A percentile compares a stretch with the other conserved stretches of the same genome.
Conservation (phyloP, 2,888 invertebrate species). For the Unio delphinus region DNA sequence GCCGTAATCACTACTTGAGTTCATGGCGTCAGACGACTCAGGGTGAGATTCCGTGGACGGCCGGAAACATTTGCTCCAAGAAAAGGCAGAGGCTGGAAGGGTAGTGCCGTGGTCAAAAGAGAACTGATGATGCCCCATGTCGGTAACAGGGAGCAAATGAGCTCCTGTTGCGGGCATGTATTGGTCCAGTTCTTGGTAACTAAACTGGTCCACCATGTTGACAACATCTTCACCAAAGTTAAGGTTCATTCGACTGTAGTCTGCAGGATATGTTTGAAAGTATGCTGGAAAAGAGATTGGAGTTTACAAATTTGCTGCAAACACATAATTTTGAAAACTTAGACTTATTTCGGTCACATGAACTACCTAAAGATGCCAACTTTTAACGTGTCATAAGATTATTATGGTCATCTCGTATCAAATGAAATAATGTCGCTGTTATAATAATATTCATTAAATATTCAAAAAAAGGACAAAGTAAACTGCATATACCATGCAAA, state of each 20-base stretch:
- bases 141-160: constrained; percentile 32
- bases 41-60: constrained; percentile 45
- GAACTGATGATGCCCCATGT: constrained; percentile 35
- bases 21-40: constrained; percentile 46
- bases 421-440: too few relatives aligned
- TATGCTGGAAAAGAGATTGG: constrained; percentile 33
- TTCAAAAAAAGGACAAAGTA: too few relatives aligned
- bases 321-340: too few relatives aligned
- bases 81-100: constrained; percentile 42
- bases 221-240: constrained; percentile 67
- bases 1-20: constrained; percentile 21
- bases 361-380: too few relatives aligned
- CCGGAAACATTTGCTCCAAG: constrained; percentile 50
- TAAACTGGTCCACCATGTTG: constrained; percentile 66
- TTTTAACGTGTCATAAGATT: too few relatives aligned
- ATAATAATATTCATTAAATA: too few relatives aligned
- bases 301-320: not conserved
- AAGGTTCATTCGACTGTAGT: constrained; percentile 71
- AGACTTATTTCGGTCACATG: too few relatives aligned
- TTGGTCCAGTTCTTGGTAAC: constrained; percentile 80
- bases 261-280: constrained; percentile 67
- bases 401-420: too few relatives aligned
- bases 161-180: constrained; percentile 77
- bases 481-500: too few relatives aligned
- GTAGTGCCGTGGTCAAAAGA: constrained; percentile 32